Conservation (phyloP, 2,113 vertebrate genomes). For the Ceyx melanurus region DNA sequence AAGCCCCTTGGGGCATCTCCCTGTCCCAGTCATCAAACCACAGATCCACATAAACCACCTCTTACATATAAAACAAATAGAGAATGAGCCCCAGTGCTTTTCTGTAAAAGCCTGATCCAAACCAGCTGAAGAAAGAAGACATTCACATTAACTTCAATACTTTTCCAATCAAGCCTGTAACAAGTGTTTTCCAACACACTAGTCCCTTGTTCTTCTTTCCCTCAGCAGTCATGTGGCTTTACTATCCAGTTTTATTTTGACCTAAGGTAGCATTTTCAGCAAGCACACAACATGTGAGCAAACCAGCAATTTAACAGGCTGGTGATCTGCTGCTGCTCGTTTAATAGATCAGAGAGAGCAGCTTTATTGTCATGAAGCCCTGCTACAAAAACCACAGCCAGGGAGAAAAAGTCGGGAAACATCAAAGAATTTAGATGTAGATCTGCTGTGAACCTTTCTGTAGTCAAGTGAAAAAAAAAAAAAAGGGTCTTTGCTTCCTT, state of each 20-base stretch:
- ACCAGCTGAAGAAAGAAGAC: neutral
- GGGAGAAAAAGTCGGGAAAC: neutral
- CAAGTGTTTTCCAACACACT: neutral
- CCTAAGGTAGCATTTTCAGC: neutral
- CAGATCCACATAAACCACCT: neutral
- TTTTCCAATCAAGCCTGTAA: neutral
- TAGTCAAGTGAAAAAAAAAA: neutral
- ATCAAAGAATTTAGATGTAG: neutral
- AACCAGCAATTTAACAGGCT: neutral
- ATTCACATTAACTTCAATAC: neutral
- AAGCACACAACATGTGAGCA: neutral
- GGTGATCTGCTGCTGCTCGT: neutral
- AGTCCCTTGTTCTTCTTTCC: neutral
- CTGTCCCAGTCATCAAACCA: neutral
- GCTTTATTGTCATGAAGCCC: neutral
- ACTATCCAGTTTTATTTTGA: neutral
- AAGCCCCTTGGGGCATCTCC: neutral
- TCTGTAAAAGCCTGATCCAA: neutral
- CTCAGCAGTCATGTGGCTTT: neutral
- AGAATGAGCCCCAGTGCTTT: neutral
- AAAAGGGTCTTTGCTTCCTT: neutral
- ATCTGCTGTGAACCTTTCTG: neutral
- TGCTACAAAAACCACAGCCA: accelerated
- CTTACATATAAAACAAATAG: neutral
- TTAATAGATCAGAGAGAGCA: neutral